Evolutionary conservation across 2,113 vertebrate genomes (phyloP).

Genomic region (Gallinago jamesoni): DNA sequence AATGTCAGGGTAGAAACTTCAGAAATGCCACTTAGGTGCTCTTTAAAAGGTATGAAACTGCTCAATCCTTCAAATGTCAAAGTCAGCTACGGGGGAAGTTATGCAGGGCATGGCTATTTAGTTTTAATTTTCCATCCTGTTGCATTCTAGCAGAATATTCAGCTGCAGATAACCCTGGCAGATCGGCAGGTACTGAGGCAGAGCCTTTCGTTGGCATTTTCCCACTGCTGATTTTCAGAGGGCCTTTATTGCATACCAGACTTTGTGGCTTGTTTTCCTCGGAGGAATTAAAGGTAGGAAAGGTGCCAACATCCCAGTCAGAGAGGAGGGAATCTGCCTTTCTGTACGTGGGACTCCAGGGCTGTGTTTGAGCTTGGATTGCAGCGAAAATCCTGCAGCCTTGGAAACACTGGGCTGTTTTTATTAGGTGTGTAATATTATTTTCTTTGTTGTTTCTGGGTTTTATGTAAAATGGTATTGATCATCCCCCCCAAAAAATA

Average conservation of each 20-base stretch:
- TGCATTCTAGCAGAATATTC: background rate
- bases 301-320: background rate
- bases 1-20: conserved; percentile 37
- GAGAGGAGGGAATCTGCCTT: background rate
- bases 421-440: background rate
- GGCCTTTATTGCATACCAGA: accelerated
- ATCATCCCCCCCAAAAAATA: accelerated
- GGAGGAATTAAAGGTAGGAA: background rate
- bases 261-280: background rate
- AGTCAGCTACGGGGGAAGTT: background rate
- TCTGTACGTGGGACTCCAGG: accelerated
- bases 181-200: background rate
- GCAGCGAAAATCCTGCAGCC: background rate
- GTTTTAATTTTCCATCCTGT: background rate
- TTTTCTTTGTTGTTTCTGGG: background rate
- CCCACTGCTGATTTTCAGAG: background rate
- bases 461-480: background rate
- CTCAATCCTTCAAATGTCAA: conserved; percentile 17
- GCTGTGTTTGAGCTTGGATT: background rate
- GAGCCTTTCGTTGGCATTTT: background rate
- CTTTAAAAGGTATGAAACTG: background rate
- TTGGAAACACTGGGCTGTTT: background rate
- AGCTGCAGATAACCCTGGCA: background rate
- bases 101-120: background rate
- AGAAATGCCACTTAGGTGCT: background rate